Evolutionary conservation across 1,140 invertebrate genomes (phyloP).

Genomic region (Heliconius hewitsoni): DNA sequence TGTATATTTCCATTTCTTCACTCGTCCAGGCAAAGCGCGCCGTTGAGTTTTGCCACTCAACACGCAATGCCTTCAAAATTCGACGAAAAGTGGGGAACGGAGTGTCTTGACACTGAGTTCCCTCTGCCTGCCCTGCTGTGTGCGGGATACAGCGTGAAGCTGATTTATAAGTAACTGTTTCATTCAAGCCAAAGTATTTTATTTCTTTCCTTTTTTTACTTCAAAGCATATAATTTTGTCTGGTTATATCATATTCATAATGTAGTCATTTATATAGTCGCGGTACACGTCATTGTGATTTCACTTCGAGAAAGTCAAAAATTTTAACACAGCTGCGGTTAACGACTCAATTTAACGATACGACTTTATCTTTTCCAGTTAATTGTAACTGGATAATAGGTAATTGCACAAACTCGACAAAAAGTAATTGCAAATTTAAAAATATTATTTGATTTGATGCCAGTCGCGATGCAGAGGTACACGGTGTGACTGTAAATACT

Average conservation of each 20-base stretch:
- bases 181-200: background rate
- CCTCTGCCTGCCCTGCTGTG: no score
- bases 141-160: no score
- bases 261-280: constrained; percentile 6
- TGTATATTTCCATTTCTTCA: no score
- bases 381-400: background rate
- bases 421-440: background rate
- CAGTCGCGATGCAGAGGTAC: no score
- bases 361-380: background rate
- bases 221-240: background rate
- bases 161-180: background rate
- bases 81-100: no score
- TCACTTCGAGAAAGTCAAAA: constrained; percentile 23
- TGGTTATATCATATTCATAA: background rate
- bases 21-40: no score
- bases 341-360: constrained; percentile 2
- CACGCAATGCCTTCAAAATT: no score
- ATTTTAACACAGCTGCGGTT: constrained; percentile 14
- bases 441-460: no score
- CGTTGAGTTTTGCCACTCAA: no score
- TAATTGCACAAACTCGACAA: background rate
- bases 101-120: no score
- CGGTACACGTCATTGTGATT: constrained; percentile 9
- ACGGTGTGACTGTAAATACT: no score
- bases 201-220: background rate